A percentile compares a stretch with the other conserved stretches of the same genome.
These are phyloP conservation scores for Typhlichthys eigenmanni DNA, from an alignment of 2,797 vertebrate species.

Conservation along the genomic window DNA sequence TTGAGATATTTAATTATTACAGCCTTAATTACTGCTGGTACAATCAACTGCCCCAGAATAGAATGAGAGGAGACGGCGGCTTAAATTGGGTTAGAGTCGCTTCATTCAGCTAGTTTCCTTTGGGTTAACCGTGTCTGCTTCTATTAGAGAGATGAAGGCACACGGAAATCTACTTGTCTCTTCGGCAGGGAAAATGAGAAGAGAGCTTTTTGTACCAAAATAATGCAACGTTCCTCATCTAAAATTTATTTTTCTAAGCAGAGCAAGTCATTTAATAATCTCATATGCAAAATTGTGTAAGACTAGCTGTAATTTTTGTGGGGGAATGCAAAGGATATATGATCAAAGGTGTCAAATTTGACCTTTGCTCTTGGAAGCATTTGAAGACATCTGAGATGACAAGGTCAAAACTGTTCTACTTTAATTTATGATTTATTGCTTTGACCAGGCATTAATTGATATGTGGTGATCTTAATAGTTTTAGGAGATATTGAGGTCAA, in stretches of 20 bases:
- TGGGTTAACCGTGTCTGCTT: constrained; percentile 37
- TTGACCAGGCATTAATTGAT: too few species aligned
- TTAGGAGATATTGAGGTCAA: too few species aligned
- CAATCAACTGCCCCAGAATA: constrained; percentile 47
- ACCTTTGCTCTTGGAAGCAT: background rate
- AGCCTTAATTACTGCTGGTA: constrained; percentile 60
- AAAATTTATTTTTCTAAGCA: too few species aligned
- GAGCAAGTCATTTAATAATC: background rate
- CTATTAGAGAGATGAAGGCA: constrained; percentile 35
- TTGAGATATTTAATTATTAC: constrained; percentile 66
- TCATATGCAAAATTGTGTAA: background rate
- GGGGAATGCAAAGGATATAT: background rate
- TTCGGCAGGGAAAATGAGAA: constrained; percentile 16
- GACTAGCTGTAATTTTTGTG: background rate
- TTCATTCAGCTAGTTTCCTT: constrained; percentile 43
- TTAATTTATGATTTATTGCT: too few species aligned
- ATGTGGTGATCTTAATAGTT: too few species aligned
- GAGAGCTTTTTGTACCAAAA: constrained; percentile 17
- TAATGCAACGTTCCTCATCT: background rate
- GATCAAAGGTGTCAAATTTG: background rate
- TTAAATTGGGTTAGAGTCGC: constrained; percentile 59
- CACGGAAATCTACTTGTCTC: constrained; percentile 28
- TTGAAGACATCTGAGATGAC: background rate
- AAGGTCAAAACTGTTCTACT: background rate
- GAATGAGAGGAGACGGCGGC: constrained; percentile 50